Evolutionary conservation across 2,888 invertebrate genomes (phyloP).

Genomic region (Lycocerus yunnanus): DNA sequence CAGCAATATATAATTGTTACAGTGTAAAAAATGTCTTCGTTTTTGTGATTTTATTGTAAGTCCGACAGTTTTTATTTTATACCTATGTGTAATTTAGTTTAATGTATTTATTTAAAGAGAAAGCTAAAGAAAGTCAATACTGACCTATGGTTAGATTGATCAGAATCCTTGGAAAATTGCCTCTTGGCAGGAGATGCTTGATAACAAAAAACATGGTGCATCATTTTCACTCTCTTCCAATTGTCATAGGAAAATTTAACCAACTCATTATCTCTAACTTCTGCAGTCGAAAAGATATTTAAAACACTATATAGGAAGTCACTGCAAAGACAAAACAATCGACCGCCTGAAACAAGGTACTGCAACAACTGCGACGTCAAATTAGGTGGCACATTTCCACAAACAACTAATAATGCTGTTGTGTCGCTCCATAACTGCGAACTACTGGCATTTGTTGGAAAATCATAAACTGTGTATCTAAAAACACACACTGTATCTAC

Average conservation of each 20-base stretch:
- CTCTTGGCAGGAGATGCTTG: conserved; percentile 84
- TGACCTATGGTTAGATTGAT: conserved; percentile 54
- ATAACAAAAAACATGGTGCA: conserved; percentile 88
- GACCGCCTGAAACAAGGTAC: conserved; percentile 74
- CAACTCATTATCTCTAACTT: conserved; percentile 82
- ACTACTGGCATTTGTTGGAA: conserved; percentile 49
- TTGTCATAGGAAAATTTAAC: conserved; percentile 83
- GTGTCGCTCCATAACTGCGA: conserved; percentile 47
- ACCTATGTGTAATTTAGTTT: no score
- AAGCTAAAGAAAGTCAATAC: conserved; percentile 40
- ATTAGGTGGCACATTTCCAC: conserved; percentile 71
- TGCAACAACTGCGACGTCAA: conserved; percentile 71
- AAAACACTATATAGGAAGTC: conserved; percentile 77
- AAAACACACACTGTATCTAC: neutral
- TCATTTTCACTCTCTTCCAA: conserved; percentile 83
- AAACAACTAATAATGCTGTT: conserved; percentile 70
- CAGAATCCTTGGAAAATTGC: conserved; percentile 78
- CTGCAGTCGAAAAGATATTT: conserved; percentile 82
- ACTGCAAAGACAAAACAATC: conserved; percentile 78
- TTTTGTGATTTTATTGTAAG: no score
- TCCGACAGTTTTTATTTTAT: no score
- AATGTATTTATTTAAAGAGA: no score
- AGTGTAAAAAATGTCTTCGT: no score
- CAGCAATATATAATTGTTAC: no score
- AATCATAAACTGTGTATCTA: conserved; percentile 68